Evolutionary conservation across 2,888 invertebrate species (phyloP), one percentile per base, ranked within the genome.

Genomic region (Ophioninae sp.): DNA sequence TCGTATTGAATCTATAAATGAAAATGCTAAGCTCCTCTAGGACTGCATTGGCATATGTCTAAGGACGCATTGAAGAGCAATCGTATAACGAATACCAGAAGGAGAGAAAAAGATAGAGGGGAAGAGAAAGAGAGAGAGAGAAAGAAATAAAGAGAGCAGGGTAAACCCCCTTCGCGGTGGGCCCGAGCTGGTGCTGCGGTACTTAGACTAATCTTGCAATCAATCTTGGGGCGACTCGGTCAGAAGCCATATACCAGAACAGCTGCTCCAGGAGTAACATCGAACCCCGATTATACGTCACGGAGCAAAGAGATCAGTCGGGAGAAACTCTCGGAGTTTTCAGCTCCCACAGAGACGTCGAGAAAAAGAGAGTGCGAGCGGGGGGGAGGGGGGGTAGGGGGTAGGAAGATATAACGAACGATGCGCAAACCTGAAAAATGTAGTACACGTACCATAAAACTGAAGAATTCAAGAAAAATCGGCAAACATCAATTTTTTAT

Each of bases 151-250:
- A 68, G 63, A 51, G 58, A 41, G 71, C 61, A 72, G 7, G 73
- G 63, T 44, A 76, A 77, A 84, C 61, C 79, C 81, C 79, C 72
- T 79, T 78, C 74, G 72, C 61, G 71, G 75, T 69, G 67, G 56
- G 78, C 63, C 56, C 61, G 82, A 83, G 84, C 85, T 79, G 85
- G 84, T 81, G 84, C 81, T 77, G 76, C 80, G 87, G 88, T 90
- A 88, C 89, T 91, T 88, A 86, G 89, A 90, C 88, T 91, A 91
- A 91, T 91, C 91, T 91, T 83, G 90, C 90, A 89, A 91, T 91
- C 91, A 90, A 91, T 91, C 91, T 91, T 90, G 85, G 87, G 88
- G 85, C 87, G 80, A 79, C 88, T 87, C 88, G 88, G 88, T 88
- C 88, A 90, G 88, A 89, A 88, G 90, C 89, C 89, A 90, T 76